phyloP scores from a whole-genome alignment of 2,113 vertebrate species.

The Leptodactylus fuscus region DNA sequence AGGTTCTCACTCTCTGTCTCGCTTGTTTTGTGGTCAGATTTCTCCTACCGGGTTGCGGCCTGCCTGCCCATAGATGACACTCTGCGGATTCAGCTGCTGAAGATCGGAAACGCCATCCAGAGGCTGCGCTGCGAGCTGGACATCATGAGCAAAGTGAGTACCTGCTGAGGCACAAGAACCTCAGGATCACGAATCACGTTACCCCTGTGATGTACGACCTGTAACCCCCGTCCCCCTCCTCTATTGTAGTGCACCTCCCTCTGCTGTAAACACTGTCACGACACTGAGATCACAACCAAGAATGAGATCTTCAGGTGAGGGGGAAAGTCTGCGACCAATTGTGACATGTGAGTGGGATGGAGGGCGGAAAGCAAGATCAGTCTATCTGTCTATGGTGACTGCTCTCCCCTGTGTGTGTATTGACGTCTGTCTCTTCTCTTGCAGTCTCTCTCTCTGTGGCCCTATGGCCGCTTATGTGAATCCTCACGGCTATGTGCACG shows the following conservation, averaged over 20 bases:
- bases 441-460: slow-evolving; percentile 90
- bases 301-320: slow-evolving; percentile 98
- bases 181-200: too few relatives aligned
- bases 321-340: neutral
- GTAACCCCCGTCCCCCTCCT: neutral
- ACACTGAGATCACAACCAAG: slow-evolving; percentile 97
- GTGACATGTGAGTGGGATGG: too few relatives aligned
- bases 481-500: slow-evolving; percentile 94
- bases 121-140: slow-evolving; percentile 94
- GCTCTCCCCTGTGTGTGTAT: neutral
- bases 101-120: slow-evolving; percentile 95
- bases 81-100: slow-evolving; percentile 89
- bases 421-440: slow-evolving; percentile 17
- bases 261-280: slow-evolving; percentile 95
- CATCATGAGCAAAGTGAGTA: slow-evolving; percentile 94
- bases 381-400: too few relatives aligned
- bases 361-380: too few relatives aligned
- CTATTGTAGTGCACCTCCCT: slow-evolving; percentile 89
- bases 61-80: slow-evolving; percentile 95
- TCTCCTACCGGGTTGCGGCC: slow-evolving; percentile 96
- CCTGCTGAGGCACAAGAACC: fast-evolving
- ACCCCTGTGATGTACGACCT: neutral
- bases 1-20: neutral
- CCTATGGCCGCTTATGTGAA: slow-evolving; percentile 99
- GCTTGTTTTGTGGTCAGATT: slow-evolving; percentile 77